Evolutionary conservation across 2,888 invertebrate species (phyloP).

Genomic region (Oscheius sp.): DNA sequence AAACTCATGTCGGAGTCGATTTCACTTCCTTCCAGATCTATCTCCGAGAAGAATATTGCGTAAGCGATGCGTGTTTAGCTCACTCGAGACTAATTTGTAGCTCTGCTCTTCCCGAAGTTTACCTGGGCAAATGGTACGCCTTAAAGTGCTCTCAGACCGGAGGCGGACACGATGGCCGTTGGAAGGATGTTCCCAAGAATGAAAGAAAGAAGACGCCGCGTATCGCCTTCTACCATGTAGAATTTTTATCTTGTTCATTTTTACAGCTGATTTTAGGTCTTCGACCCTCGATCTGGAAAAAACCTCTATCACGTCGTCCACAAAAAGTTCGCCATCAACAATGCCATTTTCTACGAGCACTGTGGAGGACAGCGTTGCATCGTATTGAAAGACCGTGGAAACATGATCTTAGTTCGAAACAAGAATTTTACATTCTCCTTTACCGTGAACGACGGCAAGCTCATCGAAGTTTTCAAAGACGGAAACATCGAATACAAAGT

Average conservation of each 20-base stretch:
- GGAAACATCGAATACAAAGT: conserved; percentile 10
- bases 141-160: conserved; percentile 1
- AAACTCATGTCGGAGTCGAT: conserved; percentile 7
- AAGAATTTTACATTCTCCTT: conserved; percentile 5
- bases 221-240: background rate
- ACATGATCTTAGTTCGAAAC: conserved; percentile 13
- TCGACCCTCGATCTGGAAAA: background rate
- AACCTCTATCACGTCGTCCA: conserved; percentile 1
- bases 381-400: background rate
- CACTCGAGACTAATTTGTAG: background rate
- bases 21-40: background rate
- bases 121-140: conserved; percentile 3
- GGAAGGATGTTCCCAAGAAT: conserved; percentile 6
- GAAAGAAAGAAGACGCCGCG: background rate
- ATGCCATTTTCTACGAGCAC: conserved; percentile 27
- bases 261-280: background rate
- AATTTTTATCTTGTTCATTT: background rate
- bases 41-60: background rate
- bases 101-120: background rate
- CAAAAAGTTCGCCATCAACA: conserved; percentile 13
- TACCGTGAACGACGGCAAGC: background rate
- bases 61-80: background rate
- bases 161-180: conserved; percentile 1
- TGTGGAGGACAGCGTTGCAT: conserved; percentile 25
- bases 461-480: conserved; percentile 12